Base-by-base conservation (phyloP, 2,888 invertebrate species). In the Epinotia demarniana region DNA sequence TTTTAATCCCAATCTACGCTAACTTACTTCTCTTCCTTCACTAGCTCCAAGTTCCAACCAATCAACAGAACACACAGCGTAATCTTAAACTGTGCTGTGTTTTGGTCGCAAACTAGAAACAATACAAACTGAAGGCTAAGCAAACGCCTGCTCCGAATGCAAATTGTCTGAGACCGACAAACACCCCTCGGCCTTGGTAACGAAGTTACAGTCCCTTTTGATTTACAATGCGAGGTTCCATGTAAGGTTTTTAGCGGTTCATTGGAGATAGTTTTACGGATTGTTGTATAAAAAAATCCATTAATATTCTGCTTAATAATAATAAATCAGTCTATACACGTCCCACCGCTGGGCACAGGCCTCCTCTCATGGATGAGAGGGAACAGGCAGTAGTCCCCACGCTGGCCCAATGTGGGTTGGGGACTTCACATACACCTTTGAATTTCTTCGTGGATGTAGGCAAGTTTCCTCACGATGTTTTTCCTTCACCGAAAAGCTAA, bases 81-180 rank as follows among this genome's bases (percentile, higher is more conserved):
- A 70, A 61, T 71, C 75, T 71, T 71, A 60, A 74, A 75, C 75
- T 75, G 39, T n/a, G n/a, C 60, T 63, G 62, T 74, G 62, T 75
- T 63, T 57, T 33, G 73, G 46, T 62, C 58, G 18, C 39, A 60
- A 69, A 74, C 69, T 70, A 66, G 75, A 66, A 71, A 75, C 75
- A 75, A 75, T 62, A 75, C 71, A 72, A 75, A 75, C 75, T 72
- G 19, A 13, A 23, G 57, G 60, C 71, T 71, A 67, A 75, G 67
- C 67, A 75, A 75, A 72, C 74, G 69, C 68, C 62, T 19, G 75
- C 53, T 39, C 61, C 61, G 61, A 75, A 72, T 75, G 75, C 72
- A 75, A 75, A 75, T 75, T 75, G 70, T 75, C 70, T 60, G 60
- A 60, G 64, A 55, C 75, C 62, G 57, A 53, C 70, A 75, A 74